Base-by-base conservation (phyloP, 2,797 vertebrate genomes). In the Gymnoscopelus braueri region DNA sequence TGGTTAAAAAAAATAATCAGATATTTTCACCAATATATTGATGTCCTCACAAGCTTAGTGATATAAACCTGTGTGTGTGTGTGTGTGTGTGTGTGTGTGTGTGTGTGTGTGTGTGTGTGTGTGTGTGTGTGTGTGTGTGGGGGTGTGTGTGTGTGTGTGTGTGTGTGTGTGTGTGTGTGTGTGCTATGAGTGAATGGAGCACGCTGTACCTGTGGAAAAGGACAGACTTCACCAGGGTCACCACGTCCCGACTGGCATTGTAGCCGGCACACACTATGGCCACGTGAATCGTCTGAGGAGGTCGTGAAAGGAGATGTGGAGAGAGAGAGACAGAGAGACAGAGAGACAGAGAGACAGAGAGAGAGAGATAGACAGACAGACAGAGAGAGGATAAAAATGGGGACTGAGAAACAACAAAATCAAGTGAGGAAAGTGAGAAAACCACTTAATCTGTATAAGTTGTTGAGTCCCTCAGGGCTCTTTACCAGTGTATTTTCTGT, bases 221-320 rank as follows among this genome's bases (percentile, higher is more conserved):
- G 80, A 99, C 97, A 0, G 98, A 99, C 77, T 99, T 99, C 63
- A 99, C 98, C 81, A 99, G 91, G 0, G 98, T 99, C 90, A 99
- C 97, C 68, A 99, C 98, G 11, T 99, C 98, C 55, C 98, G 94
- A 84, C 98, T 99, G 76, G 98, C 98, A 0, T 99, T 99, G 89
- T 99, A 99, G 3, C 97, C 97, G 1, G 97, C 98, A 64, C 98
- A 99, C 13, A 99, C 97, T 44, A 99, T 99, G 77, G 98, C 98
- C 58, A 99, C 96, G 0, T 99, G 97, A 89, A 99, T 99, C 0
- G 96, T 98, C 98, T 99, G 85, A 32, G 65, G 77, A 79, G 78
- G 54, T 49, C 12, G 53, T 53, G 66, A n/a, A 67, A n/a, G 19
- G 8, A 63, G 15, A 55, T 11, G 53, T 7, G 65, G 19, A 44